Percentiles rank a stretch among this genome's conserved stretches.
Evolutionary conservation across 2,888 invertebrate genomes (phyloP).

Genomic region (Drosophila acutilabella): DNA sequence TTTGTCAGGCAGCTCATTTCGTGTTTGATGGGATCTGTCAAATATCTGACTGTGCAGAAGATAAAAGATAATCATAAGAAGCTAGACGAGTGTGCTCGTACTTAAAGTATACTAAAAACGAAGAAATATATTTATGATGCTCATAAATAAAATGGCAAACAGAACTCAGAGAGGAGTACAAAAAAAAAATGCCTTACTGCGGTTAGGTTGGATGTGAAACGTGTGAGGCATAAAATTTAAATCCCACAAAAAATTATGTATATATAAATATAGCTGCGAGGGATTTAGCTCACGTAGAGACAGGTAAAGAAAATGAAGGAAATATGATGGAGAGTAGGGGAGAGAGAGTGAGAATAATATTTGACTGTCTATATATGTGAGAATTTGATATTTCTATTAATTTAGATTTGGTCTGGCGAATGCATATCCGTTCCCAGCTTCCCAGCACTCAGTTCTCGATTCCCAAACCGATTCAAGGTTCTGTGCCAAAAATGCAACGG

Average conservation of each 20-base stretch:
- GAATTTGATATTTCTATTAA: slow-evolving; percentile 79
- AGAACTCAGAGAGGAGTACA: slow-evolving; percentile 21
- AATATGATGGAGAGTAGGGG: neutral
- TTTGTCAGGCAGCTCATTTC: slow-evolving; percentile 60
- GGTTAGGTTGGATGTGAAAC: slow-evolving; percentile 39
- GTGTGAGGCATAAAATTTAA: slow-evolving; percentile 75
- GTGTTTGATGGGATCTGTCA: slow-evolving; percentile 48
- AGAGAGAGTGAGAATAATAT: slow-evolving; percentile 25
- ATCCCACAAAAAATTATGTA: slow-evolving; percentile 24
- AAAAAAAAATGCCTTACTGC: slow-evolving; percentile 36
- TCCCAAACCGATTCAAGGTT: slow-evolving; percentile 45
- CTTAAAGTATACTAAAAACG: slow-evolving; percentile 51
- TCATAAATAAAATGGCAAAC: slow-evolving; percentile 76
- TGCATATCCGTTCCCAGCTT: slow-evolving; percentile 62
- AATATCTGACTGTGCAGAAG: slow-evolving; percentile 39
- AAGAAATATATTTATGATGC: slow-evolving; percentile 72
- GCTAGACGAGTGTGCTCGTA: slow-evolving; percentile 41
- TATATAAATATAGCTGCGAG: slow-evolving; percentile 12
- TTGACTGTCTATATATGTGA: slow-evolving; percentile 50
- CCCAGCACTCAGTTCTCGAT: slow-evolving; percentile 43
- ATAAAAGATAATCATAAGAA: slow-evolving; percentile 74
- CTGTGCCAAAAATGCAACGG: slow-evolving; percentile 52
- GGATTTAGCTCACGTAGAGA: slow-evolving; percentile 66
- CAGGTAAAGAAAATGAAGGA: slow-evolving; percentile 31
- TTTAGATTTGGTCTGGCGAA: slow-evolving; percentile 57